Conservation (phyloP, 2,113 vertebrate genomes). For the Trinectes maculatus region DNA sequence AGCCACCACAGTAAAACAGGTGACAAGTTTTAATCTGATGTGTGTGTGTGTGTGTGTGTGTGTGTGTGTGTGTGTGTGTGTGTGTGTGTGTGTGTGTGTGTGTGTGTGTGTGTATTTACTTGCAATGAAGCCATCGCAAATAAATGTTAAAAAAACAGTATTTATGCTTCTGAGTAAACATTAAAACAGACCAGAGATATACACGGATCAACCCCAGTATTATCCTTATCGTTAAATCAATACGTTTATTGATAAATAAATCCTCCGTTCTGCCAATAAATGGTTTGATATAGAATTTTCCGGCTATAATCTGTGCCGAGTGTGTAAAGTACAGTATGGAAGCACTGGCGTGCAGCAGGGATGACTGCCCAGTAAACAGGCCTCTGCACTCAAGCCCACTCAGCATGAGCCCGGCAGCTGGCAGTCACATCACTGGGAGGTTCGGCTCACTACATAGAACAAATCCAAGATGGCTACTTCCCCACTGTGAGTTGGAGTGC, state of each 20-base stretch:
- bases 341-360: constrained; percentile 5
- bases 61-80: too few species aligned
- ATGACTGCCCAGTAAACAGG: constrained; percentile 12
- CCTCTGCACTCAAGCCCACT: constrained; percentile 39
- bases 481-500: neutral
- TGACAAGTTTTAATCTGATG: too few species aligned
- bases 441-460: neutral
- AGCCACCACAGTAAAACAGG: too few species aligned
- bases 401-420: constrained; percentile 38
- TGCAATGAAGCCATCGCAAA: too few species aligned
- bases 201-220: too few species aligned
- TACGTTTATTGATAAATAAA: neutral
- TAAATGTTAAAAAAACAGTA: too few species aligned
- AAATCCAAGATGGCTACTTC: constrained; percentile 2
- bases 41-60: too few species aligned
- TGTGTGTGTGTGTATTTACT: too few species aligned
- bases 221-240: too few species aligned
- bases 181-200: too few species aligned
- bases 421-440: constrained; percentile 20
- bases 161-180: too few species aligned
- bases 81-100: too few species aligned
- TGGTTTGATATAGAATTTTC: neutral
- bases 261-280: neutral
- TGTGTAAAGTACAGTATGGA: constrained; percentile 5
- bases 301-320: neutral